Percentiles rank a stretch among this genome's conserved stretches.
phyloP scores from a whole-genome alignment of 1,140 invertebrate species.

The Ips nitidus region DNA sequence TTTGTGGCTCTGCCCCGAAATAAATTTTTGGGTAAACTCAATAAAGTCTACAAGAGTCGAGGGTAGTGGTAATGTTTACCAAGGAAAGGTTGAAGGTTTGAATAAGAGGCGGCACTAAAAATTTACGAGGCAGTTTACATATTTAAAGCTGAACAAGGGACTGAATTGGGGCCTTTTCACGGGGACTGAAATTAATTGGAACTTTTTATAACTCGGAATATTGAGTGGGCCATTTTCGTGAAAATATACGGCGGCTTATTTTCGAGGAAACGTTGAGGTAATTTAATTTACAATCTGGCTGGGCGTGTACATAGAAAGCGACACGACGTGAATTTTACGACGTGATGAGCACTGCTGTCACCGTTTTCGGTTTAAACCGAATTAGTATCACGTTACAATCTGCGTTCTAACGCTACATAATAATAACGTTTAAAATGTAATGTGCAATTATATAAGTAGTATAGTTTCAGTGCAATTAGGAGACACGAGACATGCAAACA shows the following conservation, averaged over 20 bases:
- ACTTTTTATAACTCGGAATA: conserved; percentile 19
- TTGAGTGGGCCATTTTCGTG: conserved; percentile 7
- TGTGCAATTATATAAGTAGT: too few relatives aligned
- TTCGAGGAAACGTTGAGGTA: conserved; percentile 10
- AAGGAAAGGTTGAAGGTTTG: conserved; percentile 11
- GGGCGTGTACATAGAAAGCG: background rate
- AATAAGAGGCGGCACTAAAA: conserved; percentile 20
- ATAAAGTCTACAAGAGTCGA: background rate
- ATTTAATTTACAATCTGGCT: conserved; percentile 16
- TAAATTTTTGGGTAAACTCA: background rate
- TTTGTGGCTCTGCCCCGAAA: background rate
- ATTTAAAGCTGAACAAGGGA: conserved; percentile 15
- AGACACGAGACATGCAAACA: too few relatives aligned
- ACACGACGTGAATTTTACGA: conserved; percentile 2
- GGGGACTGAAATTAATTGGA: conserved; percentile 21
- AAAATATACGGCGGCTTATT: conserved; percentile 9
- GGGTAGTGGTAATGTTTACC: conserved; percentile 9
- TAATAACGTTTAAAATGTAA: too few relatives aligned
- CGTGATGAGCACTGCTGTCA: conserved; percentile 1
- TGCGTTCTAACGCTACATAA: background rate
- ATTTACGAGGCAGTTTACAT: conserved; percentile 25
- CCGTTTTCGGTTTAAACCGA: conserved; percentile 5
- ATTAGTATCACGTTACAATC: conserved; percentile 1
- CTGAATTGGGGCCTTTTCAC: conserved; percentile 7
- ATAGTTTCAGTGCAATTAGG: too few relatives aligned